These are phyloP conservation scores for Oscheius sp. DNA, from an alignment of 2,888 invertebrate species.

Conservation along the genomic window DNA sequence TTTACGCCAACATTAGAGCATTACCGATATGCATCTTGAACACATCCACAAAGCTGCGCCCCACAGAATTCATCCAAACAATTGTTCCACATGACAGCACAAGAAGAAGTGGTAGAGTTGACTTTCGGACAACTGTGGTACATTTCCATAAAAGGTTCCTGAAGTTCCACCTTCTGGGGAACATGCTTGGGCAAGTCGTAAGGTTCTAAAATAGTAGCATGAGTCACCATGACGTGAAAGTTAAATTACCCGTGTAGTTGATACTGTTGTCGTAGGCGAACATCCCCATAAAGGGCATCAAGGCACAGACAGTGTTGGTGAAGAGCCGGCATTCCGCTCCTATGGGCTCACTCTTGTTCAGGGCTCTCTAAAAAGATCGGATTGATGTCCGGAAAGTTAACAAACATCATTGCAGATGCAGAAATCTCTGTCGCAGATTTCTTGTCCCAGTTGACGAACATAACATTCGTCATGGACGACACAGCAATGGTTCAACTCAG, in stretches of 20 bases:
- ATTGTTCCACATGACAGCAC: constrained; percentile 43
- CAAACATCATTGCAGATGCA: constrained; percentile 51
- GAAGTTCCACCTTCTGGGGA: constrained; percentile 9
- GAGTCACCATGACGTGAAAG: neutral
- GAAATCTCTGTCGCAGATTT: constrained; percentile 51
- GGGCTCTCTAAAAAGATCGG: constrained; percentile 21
- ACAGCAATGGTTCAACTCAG: constrained; percentile 59
- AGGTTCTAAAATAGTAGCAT: constrained; percentile 11
- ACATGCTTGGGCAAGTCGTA: constrained; percentile 26
- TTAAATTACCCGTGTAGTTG: constrained; percentile 44
- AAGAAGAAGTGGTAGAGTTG: constrained; percentile 50
- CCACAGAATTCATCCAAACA: constrained; percentile 37
- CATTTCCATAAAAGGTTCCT: constrained; percentile 39
- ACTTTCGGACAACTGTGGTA: constrained; percentile 44
- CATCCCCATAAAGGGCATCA: constrained; percentile 39
- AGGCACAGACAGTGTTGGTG: constrained; percentile 29
- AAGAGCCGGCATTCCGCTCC: constrained; percentile 40
- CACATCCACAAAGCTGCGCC: constrained; percentile 14
- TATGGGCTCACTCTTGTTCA: constrained; percentile 16
- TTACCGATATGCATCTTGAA: constrained; percentile 24
- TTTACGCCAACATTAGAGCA: neutral
- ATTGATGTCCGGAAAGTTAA: neutral
- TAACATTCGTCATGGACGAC: constrained; percentile 62
- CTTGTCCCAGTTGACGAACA: constrained; percentile 49
- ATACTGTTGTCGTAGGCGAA: constrained; percentile 43